Evolutionary conservation across 2,797 vertebrate species (phyloP).

Genomic region (Florisuga fusca): DNA sequence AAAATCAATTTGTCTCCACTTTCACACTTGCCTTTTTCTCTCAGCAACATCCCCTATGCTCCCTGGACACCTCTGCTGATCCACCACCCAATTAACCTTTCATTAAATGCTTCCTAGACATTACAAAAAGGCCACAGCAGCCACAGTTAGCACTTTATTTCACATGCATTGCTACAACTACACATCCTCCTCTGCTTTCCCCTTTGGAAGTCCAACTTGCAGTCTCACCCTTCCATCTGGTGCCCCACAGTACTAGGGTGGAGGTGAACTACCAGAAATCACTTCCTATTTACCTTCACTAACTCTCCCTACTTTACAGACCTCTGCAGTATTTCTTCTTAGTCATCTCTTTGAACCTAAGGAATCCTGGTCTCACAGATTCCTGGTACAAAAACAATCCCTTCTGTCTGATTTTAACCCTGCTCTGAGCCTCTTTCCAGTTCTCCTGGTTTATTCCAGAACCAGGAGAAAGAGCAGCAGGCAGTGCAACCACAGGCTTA

Average conservation of each 20-base stretch:
- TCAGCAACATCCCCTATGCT: not conserved
- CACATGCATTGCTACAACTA: not conserved
- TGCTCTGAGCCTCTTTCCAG: not conserved
- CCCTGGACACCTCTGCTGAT: not conserved
- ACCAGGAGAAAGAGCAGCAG: not conserved
- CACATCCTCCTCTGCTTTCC: not conserved
- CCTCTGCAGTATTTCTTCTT: not conserved
- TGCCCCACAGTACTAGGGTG: not conserved
- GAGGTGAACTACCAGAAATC: not conserved
- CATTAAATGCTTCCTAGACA: constrained; percentile 35
- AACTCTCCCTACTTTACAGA: not conserved
- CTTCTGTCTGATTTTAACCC: not conserved
- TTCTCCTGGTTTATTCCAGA: not conserved
- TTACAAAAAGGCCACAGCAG: not conserved
- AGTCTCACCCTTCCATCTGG: not conserved
- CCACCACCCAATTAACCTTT: constrained; percentile 25
- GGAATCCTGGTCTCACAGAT: not conserved
- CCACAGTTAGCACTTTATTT: not conserved
- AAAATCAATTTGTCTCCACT: not conserved
- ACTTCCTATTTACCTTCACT: not conserved
- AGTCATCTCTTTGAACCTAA: not conserved
- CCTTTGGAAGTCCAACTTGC: not conserved
- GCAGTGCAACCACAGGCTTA: not conserved
- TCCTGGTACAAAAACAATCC: not conserved
- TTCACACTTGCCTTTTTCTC: not conserved